Conservation (phyloP, 2,888 invertebrate species). For the Ernsta delagoae region DNA sequence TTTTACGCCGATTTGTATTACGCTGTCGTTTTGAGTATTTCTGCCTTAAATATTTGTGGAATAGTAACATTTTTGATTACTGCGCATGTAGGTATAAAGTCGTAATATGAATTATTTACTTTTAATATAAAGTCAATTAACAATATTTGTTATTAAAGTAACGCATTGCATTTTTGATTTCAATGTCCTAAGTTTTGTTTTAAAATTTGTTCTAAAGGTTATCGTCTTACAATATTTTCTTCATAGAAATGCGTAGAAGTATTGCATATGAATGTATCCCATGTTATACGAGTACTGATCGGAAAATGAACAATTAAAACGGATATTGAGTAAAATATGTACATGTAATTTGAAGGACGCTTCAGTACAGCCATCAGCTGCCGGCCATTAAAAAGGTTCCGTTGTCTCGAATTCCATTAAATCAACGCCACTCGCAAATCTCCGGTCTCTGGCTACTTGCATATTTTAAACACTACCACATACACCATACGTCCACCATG, state of each 20-base stretch:
- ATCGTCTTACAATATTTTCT: too few species aligned
- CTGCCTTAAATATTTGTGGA: background rate
- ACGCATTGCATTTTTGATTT: too few species aligned
- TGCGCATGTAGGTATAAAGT: too few species aligned
- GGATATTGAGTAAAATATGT: background rate
- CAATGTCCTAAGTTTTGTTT: too few species aligned
- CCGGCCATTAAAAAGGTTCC: conserved; percentile 38
- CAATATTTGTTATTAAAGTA: too few species aligned
- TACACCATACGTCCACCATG: conserved; percentile 25
- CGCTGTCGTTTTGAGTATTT: background rate
- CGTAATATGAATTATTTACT: too few species aligned
- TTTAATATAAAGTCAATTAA: too few species aligned
- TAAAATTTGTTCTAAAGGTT: too few species aligned
- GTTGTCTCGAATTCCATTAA: conserved; percentile 56
- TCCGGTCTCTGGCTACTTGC: conserved; percentile 56
- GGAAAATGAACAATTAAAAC: background rate
- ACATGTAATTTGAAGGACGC: background rate
- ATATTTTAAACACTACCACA: conserved; percentile 54
- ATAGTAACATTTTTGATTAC: too few species aligned
- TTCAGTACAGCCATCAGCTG: conserved; percentile 9
- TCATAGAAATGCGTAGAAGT: too few species aligned
- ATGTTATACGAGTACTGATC: too few species aligned
- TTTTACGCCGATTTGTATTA: background rate
- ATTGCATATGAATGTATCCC: too few species aligned
- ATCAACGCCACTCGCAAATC: conserved; percentile 62